Evolutionary conservation across 1,140 invertebrate species (phyloP), one percentile per base, ranked within the genome.

Genomic region (Babylonia areolata): DNA sequence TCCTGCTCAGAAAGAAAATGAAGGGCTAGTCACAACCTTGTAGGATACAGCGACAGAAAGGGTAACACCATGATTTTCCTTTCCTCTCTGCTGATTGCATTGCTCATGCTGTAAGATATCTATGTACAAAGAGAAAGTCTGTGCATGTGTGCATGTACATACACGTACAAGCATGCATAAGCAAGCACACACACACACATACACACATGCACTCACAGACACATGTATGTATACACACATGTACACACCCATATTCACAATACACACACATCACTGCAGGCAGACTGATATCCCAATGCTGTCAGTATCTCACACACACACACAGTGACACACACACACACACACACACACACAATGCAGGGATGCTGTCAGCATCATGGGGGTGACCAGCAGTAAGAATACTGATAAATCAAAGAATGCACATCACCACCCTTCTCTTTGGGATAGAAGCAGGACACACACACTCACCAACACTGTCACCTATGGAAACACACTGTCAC

Each of bases 261-360:
- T 9, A 20, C 46, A 51, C 46, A 51, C 20, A n/a, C 28, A 23
- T 64, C 17, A 64, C 5, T 28, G 58, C 58, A 64, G 15, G 28
- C 20, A 64, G 58, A 23, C 28, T 64, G 5, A n/a, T 23, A 64
- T 64, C 28, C 28, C 12, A 64, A 23, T 23, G 12, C 17, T 64
- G 28, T 64, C 28, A 64, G 58, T 23, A 64, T 64, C 28, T 12
- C 58, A 64, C 58, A 64, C 58, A 64, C 28, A 23, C 58, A 28
- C 23, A 64, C 58, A 23, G 15, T n/a, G 15, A 64, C 58, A n/a
- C 58, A 64, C 58, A n/a, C 58, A 64, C 28, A n/a, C 58, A n/a
- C 58, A 11, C 58, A 64, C 58, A 64, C 58, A 64, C 58, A 64
- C 58, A 64, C 58, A 64, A n/a, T n/a, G n/a, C n/a, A n/a, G n/a